Evolutionary conservation across 1,140 invertebrate species (phyloP), one percentile per base, ranked within the genome.

Genomic region (Listronotus bonariensis): DNA sequence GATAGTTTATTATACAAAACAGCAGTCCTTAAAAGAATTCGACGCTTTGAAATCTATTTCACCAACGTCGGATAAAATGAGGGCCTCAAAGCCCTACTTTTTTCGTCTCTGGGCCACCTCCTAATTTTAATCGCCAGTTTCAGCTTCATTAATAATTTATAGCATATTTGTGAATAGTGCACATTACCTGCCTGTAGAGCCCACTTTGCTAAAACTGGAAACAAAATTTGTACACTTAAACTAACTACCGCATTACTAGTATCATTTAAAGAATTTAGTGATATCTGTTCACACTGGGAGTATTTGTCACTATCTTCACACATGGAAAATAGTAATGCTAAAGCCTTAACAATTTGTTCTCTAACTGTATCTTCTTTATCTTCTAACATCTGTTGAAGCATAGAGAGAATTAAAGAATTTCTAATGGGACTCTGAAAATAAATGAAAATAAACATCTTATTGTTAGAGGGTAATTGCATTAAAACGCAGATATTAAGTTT

Each of bases 301-400:
- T 89, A 90, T 79, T 91, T 91, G 70, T 90, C 86, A 45, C 74
- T 75, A 79, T 90, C 88, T 70, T 85, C 81, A 73, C 89, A 86
- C 41, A 87, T 83, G 12, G 84, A 82, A 48, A 88, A 81, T 14
- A 91, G 76, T 0, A 90, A 72, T 1, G 87, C 82, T 14, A 91
- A 77, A 78, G 87, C 89, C 70, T 81, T 82, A 4, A 89, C 81
- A 6, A 86, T 87, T 9, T 84, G 82, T 58, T 83, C 82, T 68
- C 88, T 76, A 1, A 91, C 89, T 54, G 74, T 71, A n/a, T 86
- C 81, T 67, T 89, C 87, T 68, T 85, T 87, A 66, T 92, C 89
- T 68, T 91, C 88, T 52, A 90, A 76, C 84, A 92, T 87, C 78
- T 92, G 89, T 68, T 90, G 86, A 17, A 91, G 76, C 84, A 91